Evolutionary conservation across 2,888 invertebrate species (phyloP).

Genomic region (Diarsia rubi): DNA sequence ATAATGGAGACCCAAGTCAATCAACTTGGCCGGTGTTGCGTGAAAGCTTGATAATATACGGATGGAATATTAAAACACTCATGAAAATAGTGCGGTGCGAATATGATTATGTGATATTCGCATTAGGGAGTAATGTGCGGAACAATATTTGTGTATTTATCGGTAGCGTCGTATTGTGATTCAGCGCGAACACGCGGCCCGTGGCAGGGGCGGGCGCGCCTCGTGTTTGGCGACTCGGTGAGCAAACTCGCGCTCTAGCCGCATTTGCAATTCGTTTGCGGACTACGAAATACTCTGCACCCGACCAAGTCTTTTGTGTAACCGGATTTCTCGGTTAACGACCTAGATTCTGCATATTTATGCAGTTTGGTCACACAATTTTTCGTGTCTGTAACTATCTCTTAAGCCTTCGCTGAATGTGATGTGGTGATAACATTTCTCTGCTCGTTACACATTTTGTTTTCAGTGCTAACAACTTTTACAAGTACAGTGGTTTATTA

Average conservation of each 20-base stretch:
- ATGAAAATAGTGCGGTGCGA: neutral
- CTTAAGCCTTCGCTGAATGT: conserved; percentile 60
- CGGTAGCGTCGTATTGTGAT: conserved; percentile 53
- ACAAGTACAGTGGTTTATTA: neutral
- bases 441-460: conserved; percentile 35
- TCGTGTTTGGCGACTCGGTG: conserved; percentile 82
- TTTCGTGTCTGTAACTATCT: conserved; percentile 74
- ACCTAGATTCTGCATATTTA: conserved; percentile 84
- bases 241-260: conserved; percentile 80
- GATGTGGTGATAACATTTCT: conserved; percentile 51
- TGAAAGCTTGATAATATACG: conserved; percentile 29
- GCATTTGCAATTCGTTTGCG: conserved; percentile 85
- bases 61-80: conserved; percentile 3
- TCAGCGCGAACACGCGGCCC: conserved; percentile 34
- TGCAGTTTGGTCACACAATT: conserved; percentile 81
- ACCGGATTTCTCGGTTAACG: conserved; percentile 86
- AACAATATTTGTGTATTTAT: conserved; percentile 47
- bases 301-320: conserved; percentile 84
- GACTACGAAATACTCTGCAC: conserved; percentile 83
- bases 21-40: conserved; percentile 26
- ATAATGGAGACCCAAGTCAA: conserved; percentile 13
- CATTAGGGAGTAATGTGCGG: conserved; percentile 28
- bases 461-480: neutral
- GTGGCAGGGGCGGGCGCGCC: conserved; percentile 43
- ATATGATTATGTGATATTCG: conserved; percentile 25